These are phyloP conservation scores for Hemichromis elongatus DNA, from an alignment of 2,113 vertebrate species.

Conservation along the genomic window DNA sequence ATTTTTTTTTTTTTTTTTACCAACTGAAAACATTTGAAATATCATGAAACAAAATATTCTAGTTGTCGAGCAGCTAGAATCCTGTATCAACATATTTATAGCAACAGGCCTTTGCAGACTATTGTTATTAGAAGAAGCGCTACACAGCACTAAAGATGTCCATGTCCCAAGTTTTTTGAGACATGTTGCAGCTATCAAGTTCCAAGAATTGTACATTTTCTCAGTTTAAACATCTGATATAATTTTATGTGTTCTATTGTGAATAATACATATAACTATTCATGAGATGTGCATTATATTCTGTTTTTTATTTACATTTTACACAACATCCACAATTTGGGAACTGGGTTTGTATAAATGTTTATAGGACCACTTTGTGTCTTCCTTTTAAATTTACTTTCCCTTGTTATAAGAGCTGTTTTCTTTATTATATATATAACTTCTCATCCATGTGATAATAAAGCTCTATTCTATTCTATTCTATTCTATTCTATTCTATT, in stretches of 20 bases:
- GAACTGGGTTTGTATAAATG: background rate
- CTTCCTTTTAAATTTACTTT: no score
- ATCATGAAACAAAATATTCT: background rate
- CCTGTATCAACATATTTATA: background rate
- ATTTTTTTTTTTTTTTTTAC: no score
- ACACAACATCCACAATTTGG: background rate
- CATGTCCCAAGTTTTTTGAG: background rate
- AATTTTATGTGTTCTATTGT: background rate
- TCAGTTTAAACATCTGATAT: background rate
- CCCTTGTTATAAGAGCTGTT: no score
- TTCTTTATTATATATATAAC: no score
- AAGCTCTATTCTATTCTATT: no score
- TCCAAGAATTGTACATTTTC: background rate
- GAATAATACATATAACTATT: background rate
- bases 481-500: no score
- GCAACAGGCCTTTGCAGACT: background rate
- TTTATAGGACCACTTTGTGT: no score
- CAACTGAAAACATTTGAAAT: background rate
- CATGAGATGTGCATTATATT: background rate
- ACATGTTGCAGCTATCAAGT: background rate
- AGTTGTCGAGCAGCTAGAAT: background rate
- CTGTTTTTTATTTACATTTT: background rate
- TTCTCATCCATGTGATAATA: no score
- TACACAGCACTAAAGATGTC: background rate
- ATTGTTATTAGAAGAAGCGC: fast-evolving